A percentile compares a stretch with the other conserved stretches of the same genome.
Evolutionary conservation across 2,888 invertebrate genomes (phyloP).

Genomic region (Nomada ferruginata): DNA sequence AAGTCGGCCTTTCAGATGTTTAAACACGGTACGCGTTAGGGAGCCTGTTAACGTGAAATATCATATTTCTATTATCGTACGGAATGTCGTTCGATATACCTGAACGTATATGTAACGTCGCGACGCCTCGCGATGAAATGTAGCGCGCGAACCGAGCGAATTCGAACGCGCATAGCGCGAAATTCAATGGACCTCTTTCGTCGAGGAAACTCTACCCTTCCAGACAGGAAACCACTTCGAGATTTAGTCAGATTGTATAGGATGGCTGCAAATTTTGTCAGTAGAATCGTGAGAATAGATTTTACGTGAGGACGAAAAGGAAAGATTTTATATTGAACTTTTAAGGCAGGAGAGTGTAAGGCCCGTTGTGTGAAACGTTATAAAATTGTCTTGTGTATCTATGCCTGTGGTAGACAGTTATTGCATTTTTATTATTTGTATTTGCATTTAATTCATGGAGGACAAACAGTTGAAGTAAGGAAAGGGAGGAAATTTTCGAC

Average conservation of each 20-base stretch:
- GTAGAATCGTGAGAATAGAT: not conserved
- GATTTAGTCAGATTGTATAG: constrained; percentile 15
- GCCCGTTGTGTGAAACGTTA: too few species aligned
- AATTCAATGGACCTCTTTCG: constrained; percentile 15
- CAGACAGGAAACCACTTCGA: not conserved
- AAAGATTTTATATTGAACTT: too few species aligned
- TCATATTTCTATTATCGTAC: constrained; percentile 49
- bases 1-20: constrained; percentile 70
- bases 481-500: too few species aligned
- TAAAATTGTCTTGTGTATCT: too few species aligned
- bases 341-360: too few species aligned
- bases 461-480: too few species aligned
- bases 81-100: constrained; percentile 32
- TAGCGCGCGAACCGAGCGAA: constrained; percentile 24
- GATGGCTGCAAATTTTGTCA: constrained; percentile 10
- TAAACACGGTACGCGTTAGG: constrained; percentile 45
- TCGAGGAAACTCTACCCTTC: not conserved
- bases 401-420: too few species aligned
- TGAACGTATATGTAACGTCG: constrained; percentile 33
- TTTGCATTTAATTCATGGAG: too few species aligned
- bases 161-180: not conserved
- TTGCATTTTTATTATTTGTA: too few species aligned
- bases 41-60: constrained; percentile 53
- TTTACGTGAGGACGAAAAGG: too few species aligned
- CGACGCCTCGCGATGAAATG: constrained; percentile 38